A percentile compares a stretch with the other conserved stretches of the same genome.
phyloP scores from a whole-genome alignment of 2,113 vertebrate genomes.

The Xenopus laevis region DNA sequence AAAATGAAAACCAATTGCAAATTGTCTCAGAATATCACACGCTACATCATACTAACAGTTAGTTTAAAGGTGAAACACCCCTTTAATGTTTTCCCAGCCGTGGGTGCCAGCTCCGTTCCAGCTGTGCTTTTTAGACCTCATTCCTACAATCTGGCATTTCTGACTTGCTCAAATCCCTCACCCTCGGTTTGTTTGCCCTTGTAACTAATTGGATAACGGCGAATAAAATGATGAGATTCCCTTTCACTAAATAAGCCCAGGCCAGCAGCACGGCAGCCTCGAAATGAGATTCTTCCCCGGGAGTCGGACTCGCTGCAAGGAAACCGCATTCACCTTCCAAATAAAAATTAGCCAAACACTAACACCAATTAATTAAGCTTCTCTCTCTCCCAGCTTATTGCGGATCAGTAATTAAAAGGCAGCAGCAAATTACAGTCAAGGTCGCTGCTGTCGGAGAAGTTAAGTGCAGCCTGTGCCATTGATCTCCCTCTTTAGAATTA shows the following conservation, averaged over 20 bases:
- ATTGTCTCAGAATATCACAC: too few relatives aligned
- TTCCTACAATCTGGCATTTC: background rate
- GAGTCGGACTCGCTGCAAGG: background rate
- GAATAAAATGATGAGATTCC: too few relatives aligned
- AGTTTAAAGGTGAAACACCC: too few relatives aligned
- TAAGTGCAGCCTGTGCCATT: background rate
- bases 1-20: too few relatives aligned
- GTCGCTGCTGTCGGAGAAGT: constrained; percentile 11
- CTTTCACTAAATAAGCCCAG: background rate
- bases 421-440: constrained; percentile 10
- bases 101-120: too few relatives aligned
- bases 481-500: background rate
- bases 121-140: too few relatives aligned
- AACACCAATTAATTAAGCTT: background rate
- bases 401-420: background rate
- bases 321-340: background rate
- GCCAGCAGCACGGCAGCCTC: background rate
- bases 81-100: too few relatives aligned
- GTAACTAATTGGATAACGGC: background rate
- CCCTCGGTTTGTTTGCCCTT: background rate
- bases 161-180: background rate
- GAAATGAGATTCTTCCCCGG: background rate
- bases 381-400: background rate
- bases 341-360: background rate
- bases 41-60: too few relatives aligned